Evolutionary conservation across 2,888 invertebrate genomes (phyloP), one percentile per base, ranked within the genome.

Genomic region (Beris morrisii): DNA sequence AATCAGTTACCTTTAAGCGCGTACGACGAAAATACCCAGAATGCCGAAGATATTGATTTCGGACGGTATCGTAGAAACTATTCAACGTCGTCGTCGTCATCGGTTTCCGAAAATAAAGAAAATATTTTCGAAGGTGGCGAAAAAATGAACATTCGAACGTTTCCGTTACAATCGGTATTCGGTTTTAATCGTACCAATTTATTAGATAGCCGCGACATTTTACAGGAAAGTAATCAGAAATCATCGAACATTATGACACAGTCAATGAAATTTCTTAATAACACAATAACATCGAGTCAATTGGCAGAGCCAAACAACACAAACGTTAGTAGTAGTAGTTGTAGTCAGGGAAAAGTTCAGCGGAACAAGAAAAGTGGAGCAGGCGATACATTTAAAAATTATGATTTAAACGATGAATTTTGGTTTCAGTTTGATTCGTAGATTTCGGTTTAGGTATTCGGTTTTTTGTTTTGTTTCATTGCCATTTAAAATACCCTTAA

Each of bases 381-480:
- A 13, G 52, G 12, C 28, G 30, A 43, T 22, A 61, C 38, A 9
- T 71, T 71, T 22, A 69, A 67, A 64, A 71, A 68, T 59, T 71
- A 71, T 44, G 71, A 71, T 69, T 54, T 71, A 46, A 70, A 70
- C 28, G 71, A 71, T 67, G 70, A 70, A 46, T 70, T 63, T 63
- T 71, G 71, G 71, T 64, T 70, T 32, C 55, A 69, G 28, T 71
- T 70, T 58, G 70, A 70, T 54, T 65, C 57, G 43, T 65, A 64
- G 22, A 67, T 31, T 11, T 4, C 22, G 15, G 12, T 48, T 15
- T 48, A 15, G n/a, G n/a, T 48, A 2, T 48, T 44, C 44, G 22
- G 22, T 22, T 22, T 22, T 22, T 22, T 22, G 22, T 22, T 22
- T 22, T 22, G 22, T 38, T 38, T 38, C 7, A 38, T 38, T 7